A percentile compares a stretch with the other conserved stretches of the same genome.
Conservation (phyloP, 1,140 invertebrate species). For the Conopomorpha cramerella region DNA sequence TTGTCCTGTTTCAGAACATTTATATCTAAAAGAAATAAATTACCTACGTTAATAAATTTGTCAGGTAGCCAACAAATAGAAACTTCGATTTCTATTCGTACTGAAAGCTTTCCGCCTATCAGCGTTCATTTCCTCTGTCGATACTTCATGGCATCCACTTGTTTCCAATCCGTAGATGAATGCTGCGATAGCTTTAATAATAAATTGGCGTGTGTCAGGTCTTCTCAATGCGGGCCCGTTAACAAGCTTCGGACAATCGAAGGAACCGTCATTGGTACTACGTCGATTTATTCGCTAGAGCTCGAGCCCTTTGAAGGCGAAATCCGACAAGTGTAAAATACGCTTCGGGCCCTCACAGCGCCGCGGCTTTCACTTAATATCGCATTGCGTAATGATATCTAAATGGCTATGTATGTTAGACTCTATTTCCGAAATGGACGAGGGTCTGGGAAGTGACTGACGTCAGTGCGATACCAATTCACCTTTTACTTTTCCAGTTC, state of each 20-base stretch:
- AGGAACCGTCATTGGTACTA: slow-evolving; percentile 5
- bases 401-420: too few relatives aligned
- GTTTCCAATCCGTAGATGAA: slow-evolving; percentile 12
- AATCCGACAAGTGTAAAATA: slow-evolving; percentile 20
- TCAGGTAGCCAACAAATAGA: too few relatives aligned
- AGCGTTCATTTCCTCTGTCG: too few relatives aligned
- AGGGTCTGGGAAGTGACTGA: too few relatives aligned
- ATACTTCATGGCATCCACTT: slow-evolving; percentile 1
- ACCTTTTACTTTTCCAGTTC: too few relatives aligned
- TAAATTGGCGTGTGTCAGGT: slow-evolving; percentile 1
- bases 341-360: slow-evolving; percentile 7
- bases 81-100: too few relatives aligned
- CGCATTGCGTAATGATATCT: neutral
- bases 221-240: neutral
- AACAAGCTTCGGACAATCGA: neutral
- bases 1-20: too few relatives aligned
- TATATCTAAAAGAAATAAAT: too few relatives aligned
- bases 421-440: too few relatives aligned
- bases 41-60: too few relatives aligned
- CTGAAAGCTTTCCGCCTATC: too few relatives aligned
- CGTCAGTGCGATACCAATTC: too few relatives aligned
- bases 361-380: neutral
- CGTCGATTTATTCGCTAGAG: slow-evolving; percentile 4
- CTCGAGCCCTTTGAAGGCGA: slow-evolving; percentile 18
- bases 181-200: neutral